Evolutionary conservation across 1,140 invertebrate genomes (phyloP).

Genomic region (Sinonovacula constricta): DNA sequence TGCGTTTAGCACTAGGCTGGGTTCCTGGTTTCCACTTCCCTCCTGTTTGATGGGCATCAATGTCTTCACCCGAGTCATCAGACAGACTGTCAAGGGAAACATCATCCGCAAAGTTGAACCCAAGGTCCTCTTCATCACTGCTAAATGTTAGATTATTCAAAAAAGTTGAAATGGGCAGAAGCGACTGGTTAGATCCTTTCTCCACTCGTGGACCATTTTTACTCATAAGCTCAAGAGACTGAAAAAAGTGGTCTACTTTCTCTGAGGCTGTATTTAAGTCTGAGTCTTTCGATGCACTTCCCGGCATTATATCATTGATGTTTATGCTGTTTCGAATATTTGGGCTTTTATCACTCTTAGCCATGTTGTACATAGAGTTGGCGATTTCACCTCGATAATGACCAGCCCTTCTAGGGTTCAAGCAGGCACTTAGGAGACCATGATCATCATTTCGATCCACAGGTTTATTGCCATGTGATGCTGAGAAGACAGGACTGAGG

Average conservation of each 20-base stretch:
- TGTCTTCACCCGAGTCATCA: conserved; percentile 67
- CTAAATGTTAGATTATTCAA: conserved; percentile 71
- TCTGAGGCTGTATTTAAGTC: conserved; percentile 8
- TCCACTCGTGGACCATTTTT: conserved; percentile 80
- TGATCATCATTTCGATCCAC: conserved; percentile 18
- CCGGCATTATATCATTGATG: conserved; percentile 46
- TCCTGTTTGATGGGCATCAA: conserved; percentile 81
- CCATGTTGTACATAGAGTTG: too few relatives aligned
- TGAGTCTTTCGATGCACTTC: background rate
- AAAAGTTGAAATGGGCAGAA: conserved; percentile 71
- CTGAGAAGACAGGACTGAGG: background rate
- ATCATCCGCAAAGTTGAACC: conserved; percentile 65
- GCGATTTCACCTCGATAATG: background rate
- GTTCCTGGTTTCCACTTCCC: conserved; percentile 65
- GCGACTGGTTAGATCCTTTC: conserved; percentile 23
- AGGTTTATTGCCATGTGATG: background rate
- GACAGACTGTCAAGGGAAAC: conserved; percentile 60
- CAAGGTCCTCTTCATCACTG: conserved; percentile 69
- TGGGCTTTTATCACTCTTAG: conserved; percentile 56
- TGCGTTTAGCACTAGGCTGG: conserved; percentile 28
- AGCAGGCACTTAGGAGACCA: conserved; percentile 24
- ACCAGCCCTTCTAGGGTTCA: background rate
- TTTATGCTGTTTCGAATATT: conserved; percentile 39
- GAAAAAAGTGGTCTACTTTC: conserved; percentile 89
- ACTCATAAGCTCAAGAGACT: conserved; percentile 89